Conservation (phyloP, 1,140 invertebrate genomes). For the Artemia franciscana region DNA sequence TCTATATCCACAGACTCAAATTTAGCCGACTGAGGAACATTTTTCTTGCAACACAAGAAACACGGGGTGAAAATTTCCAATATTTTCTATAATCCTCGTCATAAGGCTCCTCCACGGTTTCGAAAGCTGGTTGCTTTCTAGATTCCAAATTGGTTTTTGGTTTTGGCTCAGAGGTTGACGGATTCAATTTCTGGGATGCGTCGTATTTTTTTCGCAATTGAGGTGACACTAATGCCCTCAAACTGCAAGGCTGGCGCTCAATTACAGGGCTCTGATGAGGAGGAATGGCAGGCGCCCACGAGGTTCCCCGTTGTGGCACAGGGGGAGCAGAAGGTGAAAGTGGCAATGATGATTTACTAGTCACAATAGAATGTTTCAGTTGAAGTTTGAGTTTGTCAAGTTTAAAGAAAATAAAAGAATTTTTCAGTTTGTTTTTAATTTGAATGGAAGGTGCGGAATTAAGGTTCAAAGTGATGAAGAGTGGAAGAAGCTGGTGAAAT, state of each 20-base stretch:
- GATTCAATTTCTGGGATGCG: neutral
- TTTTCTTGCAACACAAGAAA: neutral
- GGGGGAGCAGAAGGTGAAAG: slow-evolving; percentile 3
- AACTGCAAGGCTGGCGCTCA: slow-evolving; percentile 12
- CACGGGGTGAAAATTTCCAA: neutral
- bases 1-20: too few species aligned
- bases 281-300: slow-evolving; percentile 7
- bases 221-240: neutral
- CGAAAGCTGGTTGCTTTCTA: neutral
- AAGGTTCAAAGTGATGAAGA: too few species aligned
- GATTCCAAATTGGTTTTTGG: neutral
- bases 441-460: too few species aligned
- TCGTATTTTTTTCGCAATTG: neutral
- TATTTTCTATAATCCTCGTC: neutral
- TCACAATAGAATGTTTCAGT: neutral
- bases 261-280: slow-evolving; percentile 6
- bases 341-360: neutral
- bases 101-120: neutral
- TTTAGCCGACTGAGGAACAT: neutral
- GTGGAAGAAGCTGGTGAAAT: too few species aligned
- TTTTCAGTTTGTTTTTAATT: too few species aligned
- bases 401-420: too few species aligned
- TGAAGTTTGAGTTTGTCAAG: too few species aligned
- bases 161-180: neutral
- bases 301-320: slow-evolving; percentile 2